phyloP scores from a whole-genome alignment of 2,888 invertebrate genomes.

The Oxytorus armatus region DNA sequence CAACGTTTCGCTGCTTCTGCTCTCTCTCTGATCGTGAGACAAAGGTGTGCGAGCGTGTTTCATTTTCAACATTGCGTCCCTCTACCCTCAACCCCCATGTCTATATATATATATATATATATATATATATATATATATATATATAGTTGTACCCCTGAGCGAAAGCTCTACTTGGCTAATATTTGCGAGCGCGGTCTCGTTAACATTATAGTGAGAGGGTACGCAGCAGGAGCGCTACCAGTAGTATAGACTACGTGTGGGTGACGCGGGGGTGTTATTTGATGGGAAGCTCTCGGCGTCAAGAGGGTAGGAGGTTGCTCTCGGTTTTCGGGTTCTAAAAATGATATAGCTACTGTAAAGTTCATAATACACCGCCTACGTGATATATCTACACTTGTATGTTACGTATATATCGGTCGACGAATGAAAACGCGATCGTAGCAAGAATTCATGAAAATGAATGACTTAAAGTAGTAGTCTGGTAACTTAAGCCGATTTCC shows the following conservation, averaged over 20 bases:
- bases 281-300: slow-evolving; percentile 37
- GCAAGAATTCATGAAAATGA: not conserved
- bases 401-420: not conserved
- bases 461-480: not conserved
- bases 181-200: slow-evolving; percentile 66
- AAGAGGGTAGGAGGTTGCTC: not conserved
- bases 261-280: slow-evolving; percentile 33
- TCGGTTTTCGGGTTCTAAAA: slow-evolving; percentile 2
- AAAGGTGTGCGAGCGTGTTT: slow-evolving; percentile 46
- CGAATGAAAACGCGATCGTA: not conserved
- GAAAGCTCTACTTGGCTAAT: slow-evolving; percentile 59
- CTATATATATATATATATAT: slow-evolving; percentile 12
- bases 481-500: too few species aligned
- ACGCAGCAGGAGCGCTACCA: not conserved
- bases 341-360: not conserved
- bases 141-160: slow-evolving; percentile 21
- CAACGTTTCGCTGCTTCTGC: slow-evolving; percentile 40
- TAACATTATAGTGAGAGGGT: slow-evolving; percentile 50
- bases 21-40: slow-evolving; percentile 31
- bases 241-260: slow-evolving; percentile 10
- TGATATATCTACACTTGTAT: too few species aligned
- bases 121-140: too few species aligned
- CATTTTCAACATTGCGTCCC: slow-evolving; percentile 49
- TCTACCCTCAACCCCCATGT: not conserved
- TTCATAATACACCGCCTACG: not conserved